phyloP scores from a whole-genome alignment of 2,888 invertebrate genomes.

The Himalopsyche anomala region DNA sequence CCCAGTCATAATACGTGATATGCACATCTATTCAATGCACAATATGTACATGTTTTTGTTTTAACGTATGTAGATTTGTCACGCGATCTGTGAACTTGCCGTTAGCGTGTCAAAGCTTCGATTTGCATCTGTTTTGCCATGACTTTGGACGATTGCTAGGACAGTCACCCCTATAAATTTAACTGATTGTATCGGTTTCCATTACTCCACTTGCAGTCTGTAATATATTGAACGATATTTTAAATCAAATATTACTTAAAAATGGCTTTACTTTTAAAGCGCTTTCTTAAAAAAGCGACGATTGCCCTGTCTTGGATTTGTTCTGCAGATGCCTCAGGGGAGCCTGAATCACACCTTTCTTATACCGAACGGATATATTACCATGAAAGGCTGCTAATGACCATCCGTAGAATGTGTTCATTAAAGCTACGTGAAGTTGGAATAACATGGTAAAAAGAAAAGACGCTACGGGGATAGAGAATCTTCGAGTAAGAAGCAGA shows the following conservation, averaged over 20 bases:
- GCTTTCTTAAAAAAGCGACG: too few relatives aligned
- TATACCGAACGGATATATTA: too few relatives aligned
- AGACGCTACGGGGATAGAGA: too few relatives aligned
- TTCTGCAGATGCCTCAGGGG: too few relatives aligned
- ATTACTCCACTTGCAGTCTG: neutral
- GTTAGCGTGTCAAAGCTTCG: conserved; percentile 16
- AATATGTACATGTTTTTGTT: neutral
- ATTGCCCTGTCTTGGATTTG: too few relatives aligned
- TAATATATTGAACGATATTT: neutral
- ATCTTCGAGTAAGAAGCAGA: too few relatives aligned
- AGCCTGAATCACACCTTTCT: too few relatives aligned
- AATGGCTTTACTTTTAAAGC: too few relatives aligned
- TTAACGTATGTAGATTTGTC: neutral
- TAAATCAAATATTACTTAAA: neutral
- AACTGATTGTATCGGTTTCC: neutral
- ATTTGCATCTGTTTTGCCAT: conserved; percentile 48
- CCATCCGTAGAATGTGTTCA: too few relatives aligned
- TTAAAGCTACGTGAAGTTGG: too few relatives aligned
- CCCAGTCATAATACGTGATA: neutral
- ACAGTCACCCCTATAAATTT: conserved; percentile 44
- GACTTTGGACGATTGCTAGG: conserved; percentile 48
- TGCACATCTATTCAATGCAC: neutral
- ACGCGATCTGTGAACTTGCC: conserved; percentile 30
- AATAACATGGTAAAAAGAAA: too few relatives aligned
- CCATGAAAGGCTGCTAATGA: too few relatives aligned